Base-by-base conservation (phyloP, 2,113 vertebrate genomes). In the Cynopterus brachyotis region DNA sequence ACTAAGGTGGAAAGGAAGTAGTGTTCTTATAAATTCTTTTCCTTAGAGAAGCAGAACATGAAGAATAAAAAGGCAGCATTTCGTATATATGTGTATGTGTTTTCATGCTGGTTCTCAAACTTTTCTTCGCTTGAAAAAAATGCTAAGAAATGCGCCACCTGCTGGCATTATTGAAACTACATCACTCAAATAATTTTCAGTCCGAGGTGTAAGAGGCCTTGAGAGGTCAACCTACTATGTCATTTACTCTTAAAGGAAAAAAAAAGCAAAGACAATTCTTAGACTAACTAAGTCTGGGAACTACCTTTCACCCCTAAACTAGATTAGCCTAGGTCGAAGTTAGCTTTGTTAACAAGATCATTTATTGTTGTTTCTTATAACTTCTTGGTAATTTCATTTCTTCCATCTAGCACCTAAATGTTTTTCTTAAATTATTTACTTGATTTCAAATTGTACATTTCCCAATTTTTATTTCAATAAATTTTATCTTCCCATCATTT, bases 401-500 rank as follows among this genome's bases (percentile, higher is more conserved):
- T 76, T 84, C 59, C 40, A 28, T 55, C 19, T 62, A n/a, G 76
- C 37, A 81, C 42, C 24, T 37, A 93, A 60, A 69, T 40, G 47
- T 82, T 82, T 82, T 95, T 84, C n/a, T 84, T 79, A 88, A 82
- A 88, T 84, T 6, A 67, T 85, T 89, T 75, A n/a, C 62, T 87
- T 13, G 15, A 11, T 40, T 81, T 85, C 69, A 15, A 97, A 26
- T 50, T 80, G 28, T 82, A 42, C 19, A 82, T 62, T 82, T 50
- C 89, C 47, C 94, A 69, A 35, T 3, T 6, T 92, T 79, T 17
- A 72, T 67, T 80, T 85, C 30, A 80, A n/a, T 75, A 89, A 45
- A 15, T 81, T 89, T 69, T 72, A 76, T 55, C 40, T 47, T 83
- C 64, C 15, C 12, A 82, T 82, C 30, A 69, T 87, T 91, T 94